These are phyloP conservation scores for Elgaria multicarinata DNA, from an alignment of 2,113 vertebrate genomes.

Conservation along the genomic window DNA sequence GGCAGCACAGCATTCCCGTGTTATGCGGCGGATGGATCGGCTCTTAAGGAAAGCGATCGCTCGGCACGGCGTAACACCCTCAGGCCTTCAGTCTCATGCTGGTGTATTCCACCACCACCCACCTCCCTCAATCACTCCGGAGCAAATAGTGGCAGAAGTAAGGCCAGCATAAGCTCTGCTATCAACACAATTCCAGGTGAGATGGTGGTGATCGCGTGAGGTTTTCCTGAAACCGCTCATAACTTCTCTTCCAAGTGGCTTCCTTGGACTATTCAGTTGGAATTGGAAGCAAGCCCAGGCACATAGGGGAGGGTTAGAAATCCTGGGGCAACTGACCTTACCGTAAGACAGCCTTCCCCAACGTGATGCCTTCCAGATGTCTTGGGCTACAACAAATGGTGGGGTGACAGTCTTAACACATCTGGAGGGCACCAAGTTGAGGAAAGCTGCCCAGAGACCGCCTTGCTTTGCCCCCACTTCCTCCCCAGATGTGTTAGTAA, in stretches of 20 bases:
- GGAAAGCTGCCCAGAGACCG: not conserved
- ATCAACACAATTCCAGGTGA: not conserved
- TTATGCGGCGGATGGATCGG: slow-evolving; percentile 41
- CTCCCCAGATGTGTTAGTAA: not conserved
- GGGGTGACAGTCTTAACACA: too few relatives aligned
- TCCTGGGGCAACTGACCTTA: not conserved
- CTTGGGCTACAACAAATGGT: too few relatives aligned
- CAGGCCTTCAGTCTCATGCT: not conserved
- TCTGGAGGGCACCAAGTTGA: too few relatives aligned
- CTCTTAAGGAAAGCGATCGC: not conserved
- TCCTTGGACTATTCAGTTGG: not conserved
- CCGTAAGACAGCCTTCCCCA: not conserved
- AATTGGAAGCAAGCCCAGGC: not conserved
- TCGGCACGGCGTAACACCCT: not conserved
- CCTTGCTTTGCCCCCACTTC: too few relatives aligned
- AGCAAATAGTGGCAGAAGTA: not conserved
- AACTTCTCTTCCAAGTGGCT: not conserved
- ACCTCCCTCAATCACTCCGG: too few relatives aligned
- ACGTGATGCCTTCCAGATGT: too few relatives aligned
- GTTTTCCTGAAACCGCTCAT: not conserved
- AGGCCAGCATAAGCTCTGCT: not conserved
- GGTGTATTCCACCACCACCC: too few relatives aligned
- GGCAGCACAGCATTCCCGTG: slow-evolving; percentile 48
- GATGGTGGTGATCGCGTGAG: too few relatives aligned
- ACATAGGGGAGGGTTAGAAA: not conserved